Percentiles rank a stretch among this genome's conserved stretches.
Conservation (phyloP, 2,113 vertebrate species). For the Neogale vison region DNA sequence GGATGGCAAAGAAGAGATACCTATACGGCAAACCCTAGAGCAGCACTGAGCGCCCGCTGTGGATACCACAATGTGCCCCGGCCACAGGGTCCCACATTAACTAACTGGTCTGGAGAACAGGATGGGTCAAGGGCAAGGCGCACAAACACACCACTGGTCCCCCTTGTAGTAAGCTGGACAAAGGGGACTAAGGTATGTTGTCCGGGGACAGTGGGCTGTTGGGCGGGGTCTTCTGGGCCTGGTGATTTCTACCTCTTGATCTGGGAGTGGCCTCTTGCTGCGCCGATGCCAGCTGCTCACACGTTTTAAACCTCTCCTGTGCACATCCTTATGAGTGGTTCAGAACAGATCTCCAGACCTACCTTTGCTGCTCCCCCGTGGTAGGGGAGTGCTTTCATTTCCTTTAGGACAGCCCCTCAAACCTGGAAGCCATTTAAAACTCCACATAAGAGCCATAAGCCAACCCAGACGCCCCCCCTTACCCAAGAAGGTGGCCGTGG, state of each 20-base stretch:
- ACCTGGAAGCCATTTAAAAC: neutral
- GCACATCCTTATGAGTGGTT: neutral
- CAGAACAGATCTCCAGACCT: neutral
- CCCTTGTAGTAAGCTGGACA: neutral
- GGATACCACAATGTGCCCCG: neutral
- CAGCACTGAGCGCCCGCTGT: neutral
- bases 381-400: neutral
- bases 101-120: neutral
- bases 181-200: neutral
- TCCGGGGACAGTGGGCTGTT: neutral
- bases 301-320: no score
- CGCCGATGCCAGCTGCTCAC: neutral
- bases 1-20: no score
- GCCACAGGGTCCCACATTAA: neutral
- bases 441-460: neutral
- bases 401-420: neutral
- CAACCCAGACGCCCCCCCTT: neutral
- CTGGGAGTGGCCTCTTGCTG: neutral
- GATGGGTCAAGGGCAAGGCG: neutral
- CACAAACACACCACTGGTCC: neutral
- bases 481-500: neutral
- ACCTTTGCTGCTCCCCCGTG: neutral
- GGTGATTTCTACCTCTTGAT: neutral
- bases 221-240: neutral
- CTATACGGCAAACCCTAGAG: neutral